Conservation (phyloP, 64 coral and sea anemone species). For the Cladopsammia gracilis region DNA sequence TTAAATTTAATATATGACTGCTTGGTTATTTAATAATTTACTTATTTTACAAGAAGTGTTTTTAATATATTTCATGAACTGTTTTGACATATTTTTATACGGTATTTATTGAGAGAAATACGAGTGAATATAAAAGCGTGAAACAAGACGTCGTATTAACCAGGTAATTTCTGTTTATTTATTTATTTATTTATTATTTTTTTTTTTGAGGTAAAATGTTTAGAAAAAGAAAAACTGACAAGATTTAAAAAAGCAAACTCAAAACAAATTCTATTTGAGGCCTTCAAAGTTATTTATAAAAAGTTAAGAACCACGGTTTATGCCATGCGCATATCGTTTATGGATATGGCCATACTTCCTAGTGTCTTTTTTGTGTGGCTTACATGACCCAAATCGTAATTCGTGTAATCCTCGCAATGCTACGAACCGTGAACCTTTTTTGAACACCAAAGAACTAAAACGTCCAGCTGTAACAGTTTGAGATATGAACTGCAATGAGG, state of each 20-base stretch:
- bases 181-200: not conserved
- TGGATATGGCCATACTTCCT: too few relatives aligned
- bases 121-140: conserved; percentile 23
- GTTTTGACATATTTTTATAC: conserved; percentile 30
- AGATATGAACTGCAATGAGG: too few relatives aligned
- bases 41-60: not conserved
- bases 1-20: conserved; percentile 29
- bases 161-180: not conserved
- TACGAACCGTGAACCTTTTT: not conserved
- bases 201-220: not conserved
- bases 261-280: not conserved
- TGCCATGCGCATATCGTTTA: too few relatives aligned
- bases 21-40: conserved; percentile 13
- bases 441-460: not conserved
- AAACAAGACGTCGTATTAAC: not conserved
- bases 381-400: too few relatives aligned
- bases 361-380: too few relatives aligned
- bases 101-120: conserved; percentile 21
- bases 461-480: not conserved
- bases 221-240: not conserved
- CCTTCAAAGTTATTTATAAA: not conserved
- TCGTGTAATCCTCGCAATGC: too few relatives aligned
- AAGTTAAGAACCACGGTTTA: not conserved
- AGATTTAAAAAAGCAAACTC: not conserved
- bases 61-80: conserved; percentile 54